Evolutionary conservation across 2,888 invertebrate genomes (phyloP).

Genomic region (Desoria tigrina): DNA sequence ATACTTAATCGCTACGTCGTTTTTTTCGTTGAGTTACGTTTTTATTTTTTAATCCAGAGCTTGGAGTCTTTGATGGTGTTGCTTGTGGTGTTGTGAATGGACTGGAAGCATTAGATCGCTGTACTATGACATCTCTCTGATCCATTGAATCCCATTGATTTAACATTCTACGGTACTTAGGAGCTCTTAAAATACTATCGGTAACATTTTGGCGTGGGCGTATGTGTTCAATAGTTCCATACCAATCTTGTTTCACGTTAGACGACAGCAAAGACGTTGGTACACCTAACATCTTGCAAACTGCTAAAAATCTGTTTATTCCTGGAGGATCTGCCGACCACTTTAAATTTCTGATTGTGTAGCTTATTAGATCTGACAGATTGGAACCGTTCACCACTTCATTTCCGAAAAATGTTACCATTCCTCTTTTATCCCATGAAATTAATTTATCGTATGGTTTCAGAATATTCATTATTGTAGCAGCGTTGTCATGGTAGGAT

Average conservation of each 20-base stretch:
- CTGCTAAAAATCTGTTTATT: conserved; percentile 26
- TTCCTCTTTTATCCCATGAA: conserved; percentile 26
- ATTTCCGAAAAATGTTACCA: conserved; percentile 21
- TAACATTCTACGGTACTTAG: not conserved
- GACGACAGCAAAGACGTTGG: conserved; percentile 9
- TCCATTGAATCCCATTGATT: not conserved
- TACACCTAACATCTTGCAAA: conserved; percentile 25
- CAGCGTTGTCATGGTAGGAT: conserved; percentile 12
- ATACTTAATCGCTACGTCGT: not conserved
- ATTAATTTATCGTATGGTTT: conserved; percentile 23
- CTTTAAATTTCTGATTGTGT: not conserved
- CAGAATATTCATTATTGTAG: conserved; percentile 15
- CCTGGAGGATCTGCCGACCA: conserved; percentile 27
- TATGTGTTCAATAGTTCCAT: conserved; percentile 1
- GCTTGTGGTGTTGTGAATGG: not conserved
- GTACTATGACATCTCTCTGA: not conserved
- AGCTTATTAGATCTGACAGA: not conserved
- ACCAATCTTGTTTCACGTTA: not conserved
- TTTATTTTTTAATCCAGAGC: not conserved
- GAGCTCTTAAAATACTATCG: not conserved
- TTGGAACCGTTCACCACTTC: not conserved
- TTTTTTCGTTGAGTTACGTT: not conserved
- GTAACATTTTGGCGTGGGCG: not conserved
- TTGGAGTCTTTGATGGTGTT: not conserved
- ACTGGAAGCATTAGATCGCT: not conserved